Evolutionary conservation across 2,113 vertebrate genomes (phyloP).

Genomic region (Melanocharis versteri): DNA sequence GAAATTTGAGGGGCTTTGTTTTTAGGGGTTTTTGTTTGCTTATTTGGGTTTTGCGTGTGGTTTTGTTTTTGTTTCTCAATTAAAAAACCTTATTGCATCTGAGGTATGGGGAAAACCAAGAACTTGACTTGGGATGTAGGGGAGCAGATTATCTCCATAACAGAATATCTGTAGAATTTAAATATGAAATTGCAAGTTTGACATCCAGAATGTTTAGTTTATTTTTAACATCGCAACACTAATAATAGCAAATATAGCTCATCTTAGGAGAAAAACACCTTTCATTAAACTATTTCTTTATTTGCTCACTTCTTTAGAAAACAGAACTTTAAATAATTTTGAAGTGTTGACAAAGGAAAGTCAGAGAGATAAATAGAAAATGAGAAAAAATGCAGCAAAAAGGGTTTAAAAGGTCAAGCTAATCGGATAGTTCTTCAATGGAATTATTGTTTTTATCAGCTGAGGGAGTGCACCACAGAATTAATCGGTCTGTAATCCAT

Average conservation of each 20-base stretch:
- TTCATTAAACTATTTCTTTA: neutral
- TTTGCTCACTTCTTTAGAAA: neutral
- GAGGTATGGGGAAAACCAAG: neutral
- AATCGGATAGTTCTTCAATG: neutral
- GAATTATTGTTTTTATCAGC: neutral
- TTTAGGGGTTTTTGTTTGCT: neutral
- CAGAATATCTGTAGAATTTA: neutral
- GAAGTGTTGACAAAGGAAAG: neutral
- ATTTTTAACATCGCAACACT: neutral
- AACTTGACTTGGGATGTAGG: neutral
- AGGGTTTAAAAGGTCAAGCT: neutral
- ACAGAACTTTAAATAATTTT: neutral
- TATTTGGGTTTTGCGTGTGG: neutral
- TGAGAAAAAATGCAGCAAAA: neutral
- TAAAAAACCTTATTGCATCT: neutral
- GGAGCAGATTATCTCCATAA: neutral
- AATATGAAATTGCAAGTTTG: neutral
- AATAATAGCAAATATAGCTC: neutral
- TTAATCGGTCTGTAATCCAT: neutral
- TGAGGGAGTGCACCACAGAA: neutral
- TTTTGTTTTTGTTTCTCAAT: neutral
- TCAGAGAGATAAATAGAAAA: neutral
- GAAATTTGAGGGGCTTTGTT: neutral
- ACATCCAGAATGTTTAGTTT: neutral
- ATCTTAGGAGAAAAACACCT: neutral